Conservation (phyloP, 2,888 invertebrate species). For the Acleris sparsana region DNA sequence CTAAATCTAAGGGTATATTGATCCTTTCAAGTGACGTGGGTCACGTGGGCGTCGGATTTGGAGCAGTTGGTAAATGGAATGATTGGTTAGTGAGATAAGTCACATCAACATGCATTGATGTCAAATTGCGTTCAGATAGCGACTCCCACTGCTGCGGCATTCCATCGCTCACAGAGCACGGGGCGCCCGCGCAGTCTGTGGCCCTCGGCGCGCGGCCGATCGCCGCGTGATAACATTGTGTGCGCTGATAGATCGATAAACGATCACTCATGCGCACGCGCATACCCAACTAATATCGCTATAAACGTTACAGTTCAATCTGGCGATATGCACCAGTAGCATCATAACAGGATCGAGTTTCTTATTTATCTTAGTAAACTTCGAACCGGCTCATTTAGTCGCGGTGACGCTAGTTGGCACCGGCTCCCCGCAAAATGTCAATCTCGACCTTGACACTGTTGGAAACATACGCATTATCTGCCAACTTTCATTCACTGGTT, state of each 20-base stretch:
- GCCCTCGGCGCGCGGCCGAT: slow-evolving; percentile 38
- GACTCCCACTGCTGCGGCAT: slow-evolving; percentile 44
- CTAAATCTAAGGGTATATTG: slow-evolving; percentile 30
- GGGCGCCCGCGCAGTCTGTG: slow-evolving; percentile 44
- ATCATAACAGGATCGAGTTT: slow-evolving; percentile 33
- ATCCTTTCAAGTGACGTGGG: slow-evolving; percentile 28
- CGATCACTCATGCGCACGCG: slow-evolving; percentile 41
- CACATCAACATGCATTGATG: slow-evolving; percentile 40
- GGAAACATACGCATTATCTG: slow-evolving; percentile 57
- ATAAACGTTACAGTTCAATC: slow-evolving; percentile 22
- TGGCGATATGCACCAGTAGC: slow-evolving; percentile 8
- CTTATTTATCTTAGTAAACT: slow-evolving; percentile 26
- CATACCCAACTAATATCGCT: slow-evolving; percentile 14
- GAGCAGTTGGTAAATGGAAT: slow-evolving; percentile 31
- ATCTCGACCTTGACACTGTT: slow-evolving; percentile 67
- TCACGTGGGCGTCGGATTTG: slow-evolving; percentile 32
- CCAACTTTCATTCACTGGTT: slow-evolving; percentile 66
- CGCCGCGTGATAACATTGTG: slow-evolving; percentile 62
- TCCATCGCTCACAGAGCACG: slow-evolving; percentile 41
- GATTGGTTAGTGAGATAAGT: slow-evolving; percentile 38
- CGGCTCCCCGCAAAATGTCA: slow-evolving; percentile 29
- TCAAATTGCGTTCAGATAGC: slow-evolving; percentile 43
- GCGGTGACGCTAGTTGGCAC: slow-evolving; percentile 56
- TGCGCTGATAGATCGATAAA: slow-evolving; percentile 59
- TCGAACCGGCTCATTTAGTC: slow-evolving; percentile 33